These are phyloP conservation scores for Pantala flavescens DNA, from an alignment of 1,140 invertebrate genomes.

Conservation along the genomic window DNA sequence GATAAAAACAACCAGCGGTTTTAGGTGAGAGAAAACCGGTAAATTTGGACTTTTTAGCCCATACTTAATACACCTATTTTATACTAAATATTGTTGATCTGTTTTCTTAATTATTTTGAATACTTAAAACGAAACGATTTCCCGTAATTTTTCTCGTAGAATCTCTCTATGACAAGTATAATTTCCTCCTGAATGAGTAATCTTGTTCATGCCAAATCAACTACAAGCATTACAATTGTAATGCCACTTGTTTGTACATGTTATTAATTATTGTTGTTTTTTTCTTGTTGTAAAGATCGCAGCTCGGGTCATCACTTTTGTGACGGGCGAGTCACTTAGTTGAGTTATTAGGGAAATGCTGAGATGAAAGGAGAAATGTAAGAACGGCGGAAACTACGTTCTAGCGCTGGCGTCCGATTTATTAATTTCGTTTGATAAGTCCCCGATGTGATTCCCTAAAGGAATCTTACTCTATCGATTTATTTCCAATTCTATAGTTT, in stretches of 20 bases:
- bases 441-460: no score
- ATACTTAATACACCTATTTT: constrained; percentile 1
- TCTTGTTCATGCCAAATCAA: constrained; percentile 9
- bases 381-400: background rate
- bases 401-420: background rate
- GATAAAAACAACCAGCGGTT: background rate
- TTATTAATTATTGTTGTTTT: constrained; percentile 10
- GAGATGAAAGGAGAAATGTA: background rate
- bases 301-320: background rate
- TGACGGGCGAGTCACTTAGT: background rate
- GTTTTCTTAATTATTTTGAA: constrained; percentile 9
- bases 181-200: constrained; percentile 6
- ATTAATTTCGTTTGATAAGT: no score
- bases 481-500: no score
- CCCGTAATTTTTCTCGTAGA: background rate
- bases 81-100: background rate
- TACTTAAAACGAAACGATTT: background rate
- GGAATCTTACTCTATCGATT: no score
- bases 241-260: constrained; percentile 9
- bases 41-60: background rate
- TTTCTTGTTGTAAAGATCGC: background rate
- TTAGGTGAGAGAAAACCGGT: background rate
- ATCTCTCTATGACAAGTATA: background rate
- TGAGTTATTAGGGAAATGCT: background rate
- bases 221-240: constrained; percentile 8